phyloP scores from a whole-genome alignment of 2,113 vertebrate species.

The Pampusana beccarii region DNA sequence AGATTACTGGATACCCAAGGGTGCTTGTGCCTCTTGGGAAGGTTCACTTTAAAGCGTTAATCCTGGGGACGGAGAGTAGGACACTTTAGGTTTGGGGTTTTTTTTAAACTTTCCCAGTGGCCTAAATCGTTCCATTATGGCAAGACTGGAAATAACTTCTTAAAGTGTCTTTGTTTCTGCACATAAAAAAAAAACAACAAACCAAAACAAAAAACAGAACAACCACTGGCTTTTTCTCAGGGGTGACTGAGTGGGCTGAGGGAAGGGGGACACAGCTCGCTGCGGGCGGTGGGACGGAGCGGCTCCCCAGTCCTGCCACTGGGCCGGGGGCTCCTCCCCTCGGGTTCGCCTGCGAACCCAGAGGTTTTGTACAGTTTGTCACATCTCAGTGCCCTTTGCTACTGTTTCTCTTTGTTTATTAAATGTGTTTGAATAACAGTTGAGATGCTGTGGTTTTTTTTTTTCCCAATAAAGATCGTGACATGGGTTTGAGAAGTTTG shows the following conservation, averaged over 20 bases:
- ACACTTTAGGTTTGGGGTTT: background rate
- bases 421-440: slow-evolving; percentile 72
- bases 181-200: slow-evolving; percentile 10
- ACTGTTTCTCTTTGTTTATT: slow-evolving; percentile 72
- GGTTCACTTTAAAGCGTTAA: background rate
- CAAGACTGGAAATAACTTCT: slow-evolving; percentile 40
- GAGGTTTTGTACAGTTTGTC: slow-evolving; percentile 67
- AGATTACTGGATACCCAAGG: background rate
- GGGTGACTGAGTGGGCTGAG: slow-evolving; percentile 60
- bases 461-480: slow-evolving; percentile 64
- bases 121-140: slow-evolving; percentile 43
- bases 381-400: slow-evolving; percentile 68
- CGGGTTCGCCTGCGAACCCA: background rate
- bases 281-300: background rate
- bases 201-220: too few relatives aligned
- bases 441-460: slow-evolving; percentile 63
- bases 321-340: slow-evolving; percentile 16
- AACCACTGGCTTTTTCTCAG: slow-evolving; percentile 61
- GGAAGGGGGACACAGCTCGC: background rate
- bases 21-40: slow-evolving; percentile 21
- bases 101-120: slow-evolving; percentile 17
- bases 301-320: slow-evolving; percentile 15
- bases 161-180: slow-evolving; percentile 67
- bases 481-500: slow-evolving; percentile 20
- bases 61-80: background rate